Evolutionary conservation across 2,888 invertebrate genomes (phyloP).

Genomic region (Tanytarsus gracilentus): DNA sequence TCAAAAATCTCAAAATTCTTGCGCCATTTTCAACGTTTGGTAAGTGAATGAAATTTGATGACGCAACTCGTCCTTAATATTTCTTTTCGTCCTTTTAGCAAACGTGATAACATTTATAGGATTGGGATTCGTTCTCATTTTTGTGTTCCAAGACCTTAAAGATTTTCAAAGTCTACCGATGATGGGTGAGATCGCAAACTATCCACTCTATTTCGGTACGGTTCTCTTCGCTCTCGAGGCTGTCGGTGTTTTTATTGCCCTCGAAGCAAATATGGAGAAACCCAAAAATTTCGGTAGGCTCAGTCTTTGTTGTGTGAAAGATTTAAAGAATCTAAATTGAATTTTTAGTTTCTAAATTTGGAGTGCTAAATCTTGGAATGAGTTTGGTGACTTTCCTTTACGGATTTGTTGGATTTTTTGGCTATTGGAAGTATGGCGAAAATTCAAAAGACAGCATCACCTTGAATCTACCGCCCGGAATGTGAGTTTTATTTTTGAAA

Average conservation of each 20-base stretch:
- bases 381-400: constrained; percentile 65
- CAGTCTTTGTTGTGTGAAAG: too few species aligned
- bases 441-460: constrained; percentile 66
- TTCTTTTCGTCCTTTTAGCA: constrained; percentile 43
- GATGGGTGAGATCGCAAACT: constrained; percentile 46
- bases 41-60: background rate
- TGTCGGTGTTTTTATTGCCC: constrained; percentile 72
- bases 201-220: constrained; percentile 81
- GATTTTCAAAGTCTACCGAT: constrained; percentile 44
- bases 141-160: constrained; percentile 56
- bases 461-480: constrained; percentile 61
- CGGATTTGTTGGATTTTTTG: constrained; percentile 70
- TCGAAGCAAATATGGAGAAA: constrained; percentile 84
- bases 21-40: constrained; percentile 69
- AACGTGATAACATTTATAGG: constrained; percentile 70
- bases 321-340: background rate
- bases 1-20: constrained; percentile 65
- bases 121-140: constrained; percentile 65
- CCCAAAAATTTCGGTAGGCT: constrained; percentile 71
- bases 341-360: constrained; percentile 44
- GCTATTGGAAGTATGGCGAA: constrained; percentile 71
- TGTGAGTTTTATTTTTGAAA: constrained; percentile 42
- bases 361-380: constrained; percentile 79
- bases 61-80: background rate
- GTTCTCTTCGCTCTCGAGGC: constrained; percentile 83